Evolutionary conservation across 2,113 vertebrate species (phyloP).

Genomic region (Gasterosteus nipponicus): DNA sequence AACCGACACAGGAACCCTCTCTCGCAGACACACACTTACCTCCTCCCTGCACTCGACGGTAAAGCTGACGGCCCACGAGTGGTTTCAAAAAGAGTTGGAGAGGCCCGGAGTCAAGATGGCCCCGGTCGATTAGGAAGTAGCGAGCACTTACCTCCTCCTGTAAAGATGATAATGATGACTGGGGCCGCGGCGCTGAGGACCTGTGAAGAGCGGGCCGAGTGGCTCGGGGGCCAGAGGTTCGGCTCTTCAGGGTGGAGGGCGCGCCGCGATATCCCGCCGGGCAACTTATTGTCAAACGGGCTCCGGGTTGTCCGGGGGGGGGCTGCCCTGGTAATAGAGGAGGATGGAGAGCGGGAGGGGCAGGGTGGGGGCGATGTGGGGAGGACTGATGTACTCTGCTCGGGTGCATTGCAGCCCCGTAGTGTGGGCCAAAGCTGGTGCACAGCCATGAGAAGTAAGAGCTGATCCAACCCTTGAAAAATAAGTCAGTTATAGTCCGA

Average conservation of each 20-base stretch:
- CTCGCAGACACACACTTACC: conserved; percentile 3
- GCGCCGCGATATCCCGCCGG: conserved; percentile 24
- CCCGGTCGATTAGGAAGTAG: conserved; percentile 67
- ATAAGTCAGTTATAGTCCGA: not conserved
- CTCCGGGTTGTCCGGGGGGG: not conserved
- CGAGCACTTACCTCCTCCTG: conserved; percentile 72
- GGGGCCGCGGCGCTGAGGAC: conserved; percentile 48
- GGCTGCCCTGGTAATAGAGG: conserved; percentile 2
- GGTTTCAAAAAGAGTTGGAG: conserved; percentile 51
- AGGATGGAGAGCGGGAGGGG: not conserved
- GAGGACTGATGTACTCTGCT: not conserved
- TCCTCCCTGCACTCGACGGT: conserved; percentile 37
- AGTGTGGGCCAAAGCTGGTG: not conserved
- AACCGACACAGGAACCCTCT: not conserved
- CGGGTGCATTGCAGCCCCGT: not conserved
- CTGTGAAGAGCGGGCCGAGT: conserved; percentile 59
- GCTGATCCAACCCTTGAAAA: not conserved
- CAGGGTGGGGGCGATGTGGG: not conserved
- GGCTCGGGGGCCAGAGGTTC: conserved; percentile 48
- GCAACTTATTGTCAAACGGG: conserved; percentile 33
- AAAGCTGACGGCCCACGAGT: conserved; percentile 58
- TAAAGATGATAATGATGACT: conserved; percentile 74
- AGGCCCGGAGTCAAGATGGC: conserved; percentile 70
- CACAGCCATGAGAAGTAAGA: not conserved
- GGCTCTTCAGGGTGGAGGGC: conserved; percentile 57